phyloP scores from a whole-genome alignment of 2,113 vertebrate species.

The Sylvilagus bachmani region DNA sequence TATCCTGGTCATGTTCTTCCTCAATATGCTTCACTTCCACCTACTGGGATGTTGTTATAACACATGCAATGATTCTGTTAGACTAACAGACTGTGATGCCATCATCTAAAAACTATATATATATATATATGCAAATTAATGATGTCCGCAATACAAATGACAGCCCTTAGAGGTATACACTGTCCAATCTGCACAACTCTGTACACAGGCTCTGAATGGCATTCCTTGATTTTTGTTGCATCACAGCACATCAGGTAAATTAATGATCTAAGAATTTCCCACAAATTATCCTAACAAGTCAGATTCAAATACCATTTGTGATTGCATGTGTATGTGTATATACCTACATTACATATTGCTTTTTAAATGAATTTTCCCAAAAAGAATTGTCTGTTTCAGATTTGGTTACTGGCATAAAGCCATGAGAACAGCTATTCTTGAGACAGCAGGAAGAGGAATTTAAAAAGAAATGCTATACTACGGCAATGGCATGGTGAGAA shows the following conservation, averaged over 20 bases:
- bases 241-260: conserved; percentile 3
- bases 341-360: not conserved
- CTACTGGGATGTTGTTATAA: not conserved
- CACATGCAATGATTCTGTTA: not conserved
- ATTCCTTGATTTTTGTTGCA: not conserved
- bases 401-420: conserved; percentile 3
- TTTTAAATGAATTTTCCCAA: conserved; percentile 9
- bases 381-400: not conserved
- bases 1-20: not conserved
- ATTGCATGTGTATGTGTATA: not conserved
- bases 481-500: not conserved
- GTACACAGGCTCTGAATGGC: not conserved
- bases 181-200: not conserved
- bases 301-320: not conserved
- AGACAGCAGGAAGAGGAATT: conserved; percentile 23
- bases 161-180: not conserved
- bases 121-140: not conserved
- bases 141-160: not conserved
- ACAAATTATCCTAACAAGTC: conserved; percentile 7
- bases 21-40: conserved; percentile 4
- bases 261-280: not conserved
- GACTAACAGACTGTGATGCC: not conserved
- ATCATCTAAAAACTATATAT: not conserved
- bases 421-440: conserved; percentile 6
- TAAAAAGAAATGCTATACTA: not conserved